Evolutionary conservation across 2,797 vertebrate genomes (phyloP), one percentile per base, ranked within the genome.

Genomic region (Mallotus villosus): DNA sequence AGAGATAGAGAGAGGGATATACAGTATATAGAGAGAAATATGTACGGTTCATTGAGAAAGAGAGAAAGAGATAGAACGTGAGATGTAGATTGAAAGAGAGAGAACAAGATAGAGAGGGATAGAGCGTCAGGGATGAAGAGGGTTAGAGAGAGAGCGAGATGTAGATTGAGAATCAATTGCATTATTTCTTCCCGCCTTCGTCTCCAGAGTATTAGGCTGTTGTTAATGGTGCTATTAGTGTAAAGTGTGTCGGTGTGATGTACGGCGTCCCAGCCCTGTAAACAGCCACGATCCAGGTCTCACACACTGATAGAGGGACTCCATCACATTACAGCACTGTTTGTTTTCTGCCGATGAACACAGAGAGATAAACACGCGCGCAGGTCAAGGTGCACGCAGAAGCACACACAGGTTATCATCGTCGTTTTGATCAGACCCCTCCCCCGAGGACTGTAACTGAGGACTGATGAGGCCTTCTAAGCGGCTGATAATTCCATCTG

Each of bases 141-240:
- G 24, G 51, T 53, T 12, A 64, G 53, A 32, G 34, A 24, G 27
- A 55, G 49, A 55, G 49, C 55, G 46, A 53, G n/a, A 53, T 37
- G n/a, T 32, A 72, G 27, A 70, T 12, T 65, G 29, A 64, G 55
- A 17, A 76, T 76, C 68, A 78, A 78, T 76, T 63, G 53, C 14
- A 65, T 25, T 46, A 66, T 69, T 71, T 72, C 51, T 69, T 74
- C 67, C 58, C 67, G 64, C 67, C 73, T 71, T 69, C 71, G 76
- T 76, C 75, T 76, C 37, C 65, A 62, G 67, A 59, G 29, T 27
- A 75, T 53, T 71, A 81, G 75, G 70, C 58, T 41, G 58, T 61
- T 76, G 63, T 70, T 76, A 74, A 75, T 70, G 66, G 32, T 64
- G 53, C 61, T 37, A 74, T 81, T 77, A 71, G 61, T 60, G 49